phyloP scores from a whole-genome alignment of 2,888 invertebrate species.

The Rambutsinella grinnellia region DNA sequence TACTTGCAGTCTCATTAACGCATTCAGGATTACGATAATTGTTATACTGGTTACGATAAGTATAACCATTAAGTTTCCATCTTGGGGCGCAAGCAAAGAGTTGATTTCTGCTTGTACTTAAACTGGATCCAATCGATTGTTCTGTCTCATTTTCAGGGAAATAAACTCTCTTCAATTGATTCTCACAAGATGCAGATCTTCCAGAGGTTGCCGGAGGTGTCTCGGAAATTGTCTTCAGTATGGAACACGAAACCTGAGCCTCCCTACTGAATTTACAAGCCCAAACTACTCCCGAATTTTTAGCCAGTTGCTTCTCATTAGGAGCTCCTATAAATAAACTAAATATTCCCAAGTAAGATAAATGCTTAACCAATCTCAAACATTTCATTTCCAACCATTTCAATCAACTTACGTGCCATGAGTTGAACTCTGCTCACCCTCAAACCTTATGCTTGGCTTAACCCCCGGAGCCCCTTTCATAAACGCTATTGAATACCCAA shows the following conservation, averaged over 20 bases:
- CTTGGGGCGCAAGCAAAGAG: conserved; percentile 12
- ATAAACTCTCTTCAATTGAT: neutral
- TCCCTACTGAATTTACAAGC: neutral
- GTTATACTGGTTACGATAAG: neutral
- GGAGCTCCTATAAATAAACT: conserved; percentile 42
- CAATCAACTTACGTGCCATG: conserved; percentile 5
- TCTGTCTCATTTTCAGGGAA: neutral
- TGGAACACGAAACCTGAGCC: neutral
- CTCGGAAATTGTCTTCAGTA: neutral
- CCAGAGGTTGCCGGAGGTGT: neutral
- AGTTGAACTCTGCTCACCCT: neutral
- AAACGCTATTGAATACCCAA: conserved; percentile 14
- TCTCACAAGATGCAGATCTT: neutral
- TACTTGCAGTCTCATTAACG: neutral
- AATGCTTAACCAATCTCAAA: neutral
- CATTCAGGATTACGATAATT: neutral
- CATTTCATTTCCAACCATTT: neutral
- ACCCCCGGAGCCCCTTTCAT: conserved; percentile 2
- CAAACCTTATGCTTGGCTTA: too few relatives aligned
- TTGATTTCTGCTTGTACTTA: neutral
- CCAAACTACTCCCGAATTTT: conserved; percentile 40
- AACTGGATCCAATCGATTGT: conserved; percentile 22
- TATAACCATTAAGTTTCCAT: conserved; percentile 9
- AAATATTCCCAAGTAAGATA: neutral
- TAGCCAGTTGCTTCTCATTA: neutral